Evolutionary conservation across 2,888 invertebrate genomes (phyloP), one percentile per base, ranked within the genome.

Genomic region (Melanophora roralis): DNA sequence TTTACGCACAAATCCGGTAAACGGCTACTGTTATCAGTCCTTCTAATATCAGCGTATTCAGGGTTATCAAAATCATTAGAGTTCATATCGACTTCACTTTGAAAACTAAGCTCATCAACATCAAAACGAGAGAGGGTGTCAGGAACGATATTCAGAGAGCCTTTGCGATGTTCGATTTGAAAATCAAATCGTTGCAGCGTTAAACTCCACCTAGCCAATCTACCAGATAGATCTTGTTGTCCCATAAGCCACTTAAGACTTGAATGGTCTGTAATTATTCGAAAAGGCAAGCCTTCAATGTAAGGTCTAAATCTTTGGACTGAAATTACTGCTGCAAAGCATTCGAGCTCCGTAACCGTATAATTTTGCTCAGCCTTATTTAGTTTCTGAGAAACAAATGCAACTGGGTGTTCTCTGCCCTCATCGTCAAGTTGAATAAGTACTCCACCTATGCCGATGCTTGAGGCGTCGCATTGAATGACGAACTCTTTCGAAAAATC

Each of bases 391-490:
- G 57, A 57, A 19, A 38, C 36, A 12, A 36, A 57, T 1, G 45
- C 43, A 4, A 60, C 45, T 1, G 16, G 43, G 16, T 45, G 45
- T 5, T 55, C 40, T 5, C 27, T 2, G 14, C 43, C 59, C 8
- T 60, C 27, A 23, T 14, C 9, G 16, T 60, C 43, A 9, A 27
- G 3, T 27, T 60, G 59, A 43, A 60, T 40, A 7, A 36, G 14
- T 1, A 45, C 43, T n/a, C 60, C 45, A 16, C 60, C 45, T 14
- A 60, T 45, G 6, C 57, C 38, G 11, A 36, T 11, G 5, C 11
- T n/a, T 38, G 59, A 43, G 21, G 74, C 74, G 1, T 75, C 65
- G 19, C 73, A 74, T 55, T 74, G 65, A 4, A 74, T 57, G 14
- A 32, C 43, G 23, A 74, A 64, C n/a, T n/a, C n/a, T n/a, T 11